Conservation (phyloP, 2,888 invertebrate genomes). For the Caenorhabditis afra region DNA sequence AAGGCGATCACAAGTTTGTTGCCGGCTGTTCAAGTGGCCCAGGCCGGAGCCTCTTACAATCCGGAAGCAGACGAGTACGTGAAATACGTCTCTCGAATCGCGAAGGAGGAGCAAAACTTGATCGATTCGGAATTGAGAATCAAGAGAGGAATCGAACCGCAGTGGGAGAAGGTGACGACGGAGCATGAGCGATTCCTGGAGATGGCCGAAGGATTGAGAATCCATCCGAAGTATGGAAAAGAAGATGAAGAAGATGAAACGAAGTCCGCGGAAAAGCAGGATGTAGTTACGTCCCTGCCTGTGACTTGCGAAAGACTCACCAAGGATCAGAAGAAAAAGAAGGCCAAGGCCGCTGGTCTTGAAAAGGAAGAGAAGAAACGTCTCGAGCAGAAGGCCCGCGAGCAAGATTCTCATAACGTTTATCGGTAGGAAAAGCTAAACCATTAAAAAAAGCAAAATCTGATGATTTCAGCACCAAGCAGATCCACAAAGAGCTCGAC, state of each 20-base stretch:
- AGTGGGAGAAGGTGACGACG: constrained; percentile 53
- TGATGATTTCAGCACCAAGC: constrained; percentile 65
- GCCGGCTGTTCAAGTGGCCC: constrained; percentile 56
- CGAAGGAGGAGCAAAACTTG: constrained; percentile 53
- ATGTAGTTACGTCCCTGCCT: constrained; percentile 2
- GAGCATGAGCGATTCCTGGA: constrained; percentile 59
- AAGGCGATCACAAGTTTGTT: constrained; percentile 60
- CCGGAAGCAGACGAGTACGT: constrained; percentile 62
- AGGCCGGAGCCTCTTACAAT: constrained; percentile 67
- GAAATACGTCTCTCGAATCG: constrained; percentile 57
- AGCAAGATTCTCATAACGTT: constrained; percentile 55
- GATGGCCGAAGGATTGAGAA: constrained; percentile 57
- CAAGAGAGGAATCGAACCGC: constrained; percentile 54
- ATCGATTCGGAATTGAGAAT: constrained; percentile 49
- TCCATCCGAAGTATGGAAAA: constrained; percentile 55
- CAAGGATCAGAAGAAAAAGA: constrained; percentile 59
- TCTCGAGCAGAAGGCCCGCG: constrained; percentile 46
- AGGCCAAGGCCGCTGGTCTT: constrained; percentile 40
- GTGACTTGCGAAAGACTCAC: constrained; percentile 48
- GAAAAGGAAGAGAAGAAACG: constrained; percentile 56
- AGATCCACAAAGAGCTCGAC: constrained; percentile 61
- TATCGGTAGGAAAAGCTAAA: constrained; percentile 27
- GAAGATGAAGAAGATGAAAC: constrained; percentile 39
- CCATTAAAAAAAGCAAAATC: neutral
- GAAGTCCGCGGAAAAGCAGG: neutral